Percentiles rank a stretch among this genome's conserved stretches.
phyloP scores from a whole-genome alignment of 2,113 vertebrate species.

The Bubo bubo region DNA sequence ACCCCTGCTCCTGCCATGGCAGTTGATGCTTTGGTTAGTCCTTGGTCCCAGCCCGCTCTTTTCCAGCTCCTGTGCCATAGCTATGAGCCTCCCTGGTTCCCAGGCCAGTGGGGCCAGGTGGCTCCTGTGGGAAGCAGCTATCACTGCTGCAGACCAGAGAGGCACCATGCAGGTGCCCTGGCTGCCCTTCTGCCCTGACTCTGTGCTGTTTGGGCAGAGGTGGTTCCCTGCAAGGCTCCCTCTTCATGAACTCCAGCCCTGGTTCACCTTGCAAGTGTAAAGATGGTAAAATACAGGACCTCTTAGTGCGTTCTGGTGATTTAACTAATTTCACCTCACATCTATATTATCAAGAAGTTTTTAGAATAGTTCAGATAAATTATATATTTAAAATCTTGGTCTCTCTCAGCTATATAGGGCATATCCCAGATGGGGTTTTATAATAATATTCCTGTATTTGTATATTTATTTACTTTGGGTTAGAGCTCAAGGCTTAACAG shows the following conservation, averaged over 20 bases:
- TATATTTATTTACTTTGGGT: background rate
- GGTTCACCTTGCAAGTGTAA: rapidly evolving
- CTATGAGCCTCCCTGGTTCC: background rate
- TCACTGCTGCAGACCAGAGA: rapidly evolving
- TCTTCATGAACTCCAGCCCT: rapidly evolving
- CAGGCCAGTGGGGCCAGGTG: no score
- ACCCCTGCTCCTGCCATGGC: rapidly evolving
- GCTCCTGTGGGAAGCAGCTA: background rate
- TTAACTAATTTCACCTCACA: background rate
- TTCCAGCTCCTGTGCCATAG: rapidly evolving
- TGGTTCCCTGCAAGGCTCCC: no score
- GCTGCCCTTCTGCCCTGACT: no score
- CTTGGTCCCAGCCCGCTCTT: background rate
- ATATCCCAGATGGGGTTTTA: background rate
- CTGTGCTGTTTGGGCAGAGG: background rate
- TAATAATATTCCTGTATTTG: background rate
- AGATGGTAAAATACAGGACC: no score
- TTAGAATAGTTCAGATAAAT: background rate
- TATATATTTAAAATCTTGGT: background rate
- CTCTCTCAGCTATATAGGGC: background rate
- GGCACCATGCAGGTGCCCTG: no score
- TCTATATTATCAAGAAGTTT: background rate
- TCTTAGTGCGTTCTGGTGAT: background rate
- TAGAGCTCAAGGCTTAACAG: background rate
- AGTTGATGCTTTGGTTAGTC: rapidly evolving